Percentiles rank a stretch among this genome's conserved stretches.
These are phyloP conservation scores for Rousettus madagascariensis DNA, from an alignment of 2,797 vertebrate species.

Conservation along the genomic window DNA sequence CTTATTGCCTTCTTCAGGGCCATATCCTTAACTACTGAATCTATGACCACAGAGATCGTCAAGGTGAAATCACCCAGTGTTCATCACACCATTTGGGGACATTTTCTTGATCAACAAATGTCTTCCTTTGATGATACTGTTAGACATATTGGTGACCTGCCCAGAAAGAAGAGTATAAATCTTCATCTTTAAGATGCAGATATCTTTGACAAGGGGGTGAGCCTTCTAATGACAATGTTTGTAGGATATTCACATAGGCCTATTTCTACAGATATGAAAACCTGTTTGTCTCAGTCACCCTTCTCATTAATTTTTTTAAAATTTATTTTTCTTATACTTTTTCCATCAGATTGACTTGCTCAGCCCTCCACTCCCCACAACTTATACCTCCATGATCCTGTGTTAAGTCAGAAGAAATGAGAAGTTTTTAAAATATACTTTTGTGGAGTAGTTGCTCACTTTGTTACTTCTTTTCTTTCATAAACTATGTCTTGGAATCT, in stretches of 20 bases:
- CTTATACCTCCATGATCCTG: neutral
- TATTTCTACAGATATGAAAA: neutral
- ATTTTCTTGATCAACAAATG: neutral
- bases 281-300: neutral
- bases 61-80: neutral
- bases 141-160: neutral
- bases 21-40: neutral
- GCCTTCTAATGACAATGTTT: neutral
- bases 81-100: neutral
- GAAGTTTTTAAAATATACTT: neutral
- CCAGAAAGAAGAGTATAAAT: neutral
- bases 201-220: neutral
- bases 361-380: neutral
- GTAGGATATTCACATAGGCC: neutral
- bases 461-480: constrained; percentile 23
- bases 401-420: constrained; percentile 7
- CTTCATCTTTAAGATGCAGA: constrained; percentile 13
- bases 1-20: neutral
- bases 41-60: neutral
- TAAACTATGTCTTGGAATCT: neutral
- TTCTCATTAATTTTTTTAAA: neutral
- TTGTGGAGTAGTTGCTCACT: neutral
- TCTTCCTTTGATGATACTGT: constrained; percentile 38
- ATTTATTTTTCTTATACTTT: neutral
- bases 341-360: neutral